A percentile compares a stretch with the other conserved stretches of the same genome.
These are phyloP conservation scores for Caenorhabditis sp. DNA, from an alignment of 2,888 invertebrate genomes.

Conservation along the genomic window DNA sequence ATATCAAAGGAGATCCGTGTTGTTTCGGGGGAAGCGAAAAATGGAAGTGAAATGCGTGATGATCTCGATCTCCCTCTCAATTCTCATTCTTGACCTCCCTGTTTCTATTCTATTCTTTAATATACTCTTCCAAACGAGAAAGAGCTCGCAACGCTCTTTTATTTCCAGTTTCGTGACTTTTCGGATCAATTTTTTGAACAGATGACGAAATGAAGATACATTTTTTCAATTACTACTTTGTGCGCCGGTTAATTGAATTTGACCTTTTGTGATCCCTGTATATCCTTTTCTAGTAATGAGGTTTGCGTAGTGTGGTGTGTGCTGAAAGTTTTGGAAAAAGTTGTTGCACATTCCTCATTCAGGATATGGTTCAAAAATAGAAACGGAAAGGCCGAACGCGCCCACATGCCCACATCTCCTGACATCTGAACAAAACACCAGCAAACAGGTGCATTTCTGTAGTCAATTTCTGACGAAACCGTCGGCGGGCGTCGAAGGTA, in stretches of 20 bases:
- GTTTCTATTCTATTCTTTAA: too few relatives aligned
- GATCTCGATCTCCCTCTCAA: not conserved
- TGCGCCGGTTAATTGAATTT: slow-evolving; percentile 39
- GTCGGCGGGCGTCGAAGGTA: slow-evolving; percentile 5
- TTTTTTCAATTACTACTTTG: not conserved
- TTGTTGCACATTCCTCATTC: not conserved
- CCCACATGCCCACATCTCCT: too few relatives aligned
- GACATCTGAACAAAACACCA: not conserved
- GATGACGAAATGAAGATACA: slow-evolving; percentile 27
- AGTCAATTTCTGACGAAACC: slow-evolving; percentile 7
- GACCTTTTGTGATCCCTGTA: slow-evolving; percentile 18
- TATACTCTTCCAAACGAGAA: too few relatives aligned
- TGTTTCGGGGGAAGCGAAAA: slow-evolving; percentile 17
- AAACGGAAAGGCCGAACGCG: too few relatives aligned
- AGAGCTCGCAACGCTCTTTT: too few relatives aligned
- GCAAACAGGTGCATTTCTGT: slow-evolving; percentile 2
- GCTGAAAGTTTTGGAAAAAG: not conserved
- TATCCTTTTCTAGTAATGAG: slow-evolving; percentile 21
- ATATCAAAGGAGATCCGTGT: slow-evolving; percentile 40
- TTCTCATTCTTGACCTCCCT: not conserved
- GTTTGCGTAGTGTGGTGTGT: slow-evolving; percentile 4
- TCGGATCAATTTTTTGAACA: slow-evolving; percentile 2
- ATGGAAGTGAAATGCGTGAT: slow-evolving; percentile 15
- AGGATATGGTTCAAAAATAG: too few relatives aligned
- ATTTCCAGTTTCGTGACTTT: too few relatives aligned